Evolutionary conservation across 1,140 invertebrate species (phyloP), one percentile per base, ranked within the genome.

Genomic region (Aphaenogaster rudis): DNA sequence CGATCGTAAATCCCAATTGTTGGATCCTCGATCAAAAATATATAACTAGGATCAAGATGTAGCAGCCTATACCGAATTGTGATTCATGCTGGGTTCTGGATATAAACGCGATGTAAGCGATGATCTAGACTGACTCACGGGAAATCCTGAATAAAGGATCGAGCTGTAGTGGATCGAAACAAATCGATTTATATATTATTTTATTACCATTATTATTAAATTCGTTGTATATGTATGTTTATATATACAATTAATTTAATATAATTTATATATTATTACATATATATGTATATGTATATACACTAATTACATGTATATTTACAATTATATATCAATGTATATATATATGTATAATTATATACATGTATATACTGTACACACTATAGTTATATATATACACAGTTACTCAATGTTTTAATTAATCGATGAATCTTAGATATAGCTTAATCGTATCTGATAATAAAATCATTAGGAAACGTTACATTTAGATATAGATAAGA

Each of bases 51-150:
- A 66, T 50, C 39, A 0, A 63, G 4, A 33, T 45, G 4, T 15
- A 5, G 17, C n/a, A 17, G 15, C 28, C 11, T 33, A 11, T 17
- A 15, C 6, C 1, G 0, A 78, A 6, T 61, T 45, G 21, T n/a
- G 28, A 50, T 36, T 48, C 21, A 48, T 33, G 15, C 0, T 66
- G 33, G 11, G 21, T 66, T 3, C 13, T 63, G 15, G 3, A 78
- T 63, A 11, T 57, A 77, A 45, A 50, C 39, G 39, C 15, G 28
- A 57, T 15, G 42, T 15, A 74, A n/a, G 15, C 67, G 67, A 28
- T 15, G 67, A 71, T 48, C 66, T 45, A 69, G 2, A 13, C n/a
- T 69, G 67, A 72, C 69, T 72, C 28, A 52, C 48, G 69, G 3
- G 7, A 52, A 13, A 69, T 69, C 45, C 11, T 69, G 36, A n/a